Conservation (phyloP, 1,140 invertebrate genomes). For the Drosophila grimshawi region DNA sequence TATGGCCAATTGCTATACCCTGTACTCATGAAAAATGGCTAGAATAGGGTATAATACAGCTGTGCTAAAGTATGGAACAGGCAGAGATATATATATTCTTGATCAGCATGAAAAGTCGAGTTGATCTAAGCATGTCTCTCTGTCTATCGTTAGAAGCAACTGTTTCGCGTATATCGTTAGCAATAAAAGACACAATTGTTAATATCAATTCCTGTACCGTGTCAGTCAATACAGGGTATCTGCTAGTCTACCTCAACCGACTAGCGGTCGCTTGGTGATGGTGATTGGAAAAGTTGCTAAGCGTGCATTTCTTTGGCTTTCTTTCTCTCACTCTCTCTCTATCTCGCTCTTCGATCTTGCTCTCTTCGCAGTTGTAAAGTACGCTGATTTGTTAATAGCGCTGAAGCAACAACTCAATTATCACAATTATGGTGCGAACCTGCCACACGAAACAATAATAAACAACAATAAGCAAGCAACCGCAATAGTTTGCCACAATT, state of each 20-base stretch:
- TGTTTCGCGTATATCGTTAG: too few species aligned
- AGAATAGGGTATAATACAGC: too few species aligned
- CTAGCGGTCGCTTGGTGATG: background rate
- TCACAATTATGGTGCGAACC: constrained; percentile 30
- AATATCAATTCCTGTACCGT: too few species aligned
- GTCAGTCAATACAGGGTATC: too few species aligned
- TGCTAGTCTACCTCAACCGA: too few species aligned
- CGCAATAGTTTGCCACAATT: constrained; percentile 22
- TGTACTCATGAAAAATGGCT: too few species aligned
- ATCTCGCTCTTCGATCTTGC: background rate
- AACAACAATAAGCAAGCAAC: background rate
- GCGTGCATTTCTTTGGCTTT: background rate
- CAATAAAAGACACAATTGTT: too few species aligned
- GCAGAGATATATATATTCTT: too few species aligned
- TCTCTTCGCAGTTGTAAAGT: constrained; percentile 4
- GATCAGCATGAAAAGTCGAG: too few species aligned
- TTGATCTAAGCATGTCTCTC: too few species aligned
- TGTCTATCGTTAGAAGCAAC: too few species aligned
- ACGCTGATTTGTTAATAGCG: constrained; percentile 44
- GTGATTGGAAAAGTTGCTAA: constrained; percentile 48
- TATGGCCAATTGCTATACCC: constrained; percentile 2
- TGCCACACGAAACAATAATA: constrained; percentile 4
- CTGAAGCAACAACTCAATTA: constrained; percentile 37
- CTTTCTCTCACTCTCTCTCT: background rate
- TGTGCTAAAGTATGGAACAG: too few species aligned